Base-by-base conservation (phyloP, 2,888 invertebrate genomes). In the Morpho deidamia region DNA sequence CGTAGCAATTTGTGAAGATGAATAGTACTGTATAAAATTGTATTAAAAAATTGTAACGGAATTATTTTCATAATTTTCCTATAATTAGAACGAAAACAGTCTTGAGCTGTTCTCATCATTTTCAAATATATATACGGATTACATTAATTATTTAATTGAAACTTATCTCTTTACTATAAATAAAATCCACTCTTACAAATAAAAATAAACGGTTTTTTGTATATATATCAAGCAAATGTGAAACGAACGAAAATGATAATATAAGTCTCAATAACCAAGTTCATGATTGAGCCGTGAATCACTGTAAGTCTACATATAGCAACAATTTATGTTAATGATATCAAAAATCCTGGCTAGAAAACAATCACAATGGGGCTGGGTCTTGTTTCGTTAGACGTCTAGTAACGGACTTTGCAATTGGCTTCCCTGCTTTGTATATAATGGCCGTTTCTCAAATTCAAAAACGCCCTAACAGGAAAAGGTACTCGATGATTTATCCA, bases 301-400 rank as follows among this genome's bases (percentile, higher is more conserved):
- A 53, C 34, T 38, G n/a, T 7, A 53, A 53, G 32, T 14, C 23
- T 32, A 32, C 11, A 14, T 38, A 33, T 53, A 39, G 32, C 2
- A 37, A 81, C 79, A 80, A 79, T 83, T 83, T 83, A 85, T 84
- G 83, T 81, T 84, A 85, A 84, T 84, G 81, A 80, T 84, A 81
- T 81, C 81, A 82, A 83, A 84, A 83, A 78, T 44, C 38, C 82
- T 83, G 81, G 81, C 76, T 83, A 83, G 84, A 83, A 83, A 83
- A 83, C 83, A 82, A 83, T 83, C 83, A 84, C 86, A 84, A 84
- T 85, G 82, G 83, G 84, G 82, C 85, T 83, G 82, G 81, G 83
- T 83, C 83, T 83, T 71, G 76, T 75, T 79, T 77, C 80, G 81
- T 82, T 83, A 82, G 83, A 83, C 78, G 81, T 77, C 75, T 73